A percentile compares a stretch with the other conserved stretches of the same genome.
Conservation (phyloP, 2,888 invertebrate genomes). For the Drosophila paranaensis region DNA sequence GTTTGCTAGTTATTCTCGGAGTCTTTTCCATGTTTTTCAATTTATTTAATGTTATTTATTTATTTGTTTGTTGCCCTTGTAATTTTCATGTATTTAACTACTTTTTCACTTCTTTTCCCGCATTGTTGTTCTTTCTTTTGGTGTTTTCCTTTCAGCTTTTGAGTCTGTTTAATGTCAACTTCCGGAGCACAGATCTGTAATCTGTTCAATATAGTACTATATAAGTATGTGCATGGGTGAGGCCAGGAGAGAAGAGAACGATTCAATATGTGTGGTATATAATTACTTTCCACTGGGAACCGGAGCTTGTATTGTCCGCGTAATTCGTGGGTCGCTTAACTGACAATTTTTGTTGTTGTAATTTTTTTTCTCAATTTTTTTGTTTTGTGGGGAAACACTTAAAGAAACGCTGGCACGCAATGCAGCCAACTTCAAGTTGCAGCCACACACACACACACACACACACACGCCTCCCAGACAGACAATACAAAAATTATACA, state of each 20-base stretch:
- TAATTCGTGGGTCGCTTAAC: conserved; percentile 61
- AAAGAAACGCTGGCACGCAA: conserved; percentile 59
- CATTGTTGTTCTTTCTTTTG: conserved; percentile 24
- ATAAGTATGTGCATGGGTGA: neutral
- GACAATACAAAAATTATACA: neutral
- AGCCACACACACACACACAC: neutral
- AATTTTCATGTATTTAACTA: conserved; percentile 31
- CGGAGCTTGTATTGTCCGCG: conserved; percentile 36
- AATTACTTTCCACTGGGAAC: conserved; percentile 57
- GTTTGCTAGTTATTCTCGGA: conserved; percentile 3
- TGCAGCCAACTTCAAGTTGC: conserved; percentile 22
- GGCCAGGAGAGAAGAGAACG: neutral
- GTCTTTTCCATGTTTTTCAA: conserved; percentile 30
- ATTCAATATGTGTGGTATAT: conserved; percentile 51
- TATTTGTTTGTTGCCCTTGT: conserved; percentile 19
- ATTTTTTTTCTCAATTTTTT: neutral
- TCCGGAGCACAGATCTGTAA: conserved; percentile 45
- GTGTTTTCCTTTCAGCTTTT: conserved; percentile 17
- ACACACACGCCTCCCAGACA: neutral
- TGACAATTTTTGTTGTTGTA: conserved; percentile 47
- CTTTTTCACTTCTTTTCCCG: conserved; percentile 2
- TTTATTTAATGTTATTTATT: conserved; percentile 54
- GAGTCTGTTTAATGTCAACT: conserved; percentile 57
- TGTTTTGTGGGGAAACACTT: conserved; percentile 31
- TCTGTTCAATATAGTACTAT: conserved; percentile 22